These are phyloP conservation scores for Strix uralensis DNA, from an alignment of 2,113 vertebrate species.

Conservation along the genomic window DNA sequence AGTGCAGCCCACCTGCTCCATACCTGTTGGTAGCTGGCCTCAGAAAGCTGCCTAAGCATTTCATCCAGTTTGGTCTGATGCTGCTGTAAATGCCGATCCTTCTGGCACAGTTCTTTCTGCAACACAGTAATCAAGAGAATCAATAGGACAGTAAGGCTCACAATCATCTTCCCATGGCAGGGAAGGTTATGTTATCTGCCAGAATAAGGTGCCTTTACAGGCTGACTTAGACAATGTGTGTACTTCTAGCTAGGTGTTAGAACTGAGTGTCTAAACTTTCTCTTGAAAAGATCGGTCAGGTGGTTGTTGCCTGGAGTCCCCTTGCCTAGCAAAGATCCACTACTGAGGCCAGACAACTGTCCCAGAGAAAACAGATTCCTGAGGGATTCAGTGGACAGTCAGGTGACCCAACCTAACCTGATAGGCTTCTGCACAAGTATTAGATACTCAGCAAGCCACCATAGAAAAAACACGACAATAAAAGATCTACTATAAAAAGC, in stretches of 20 bases:
- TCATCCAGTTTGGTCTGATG: constrained; percentile 90
- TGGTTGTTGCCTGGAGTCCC: background rate
- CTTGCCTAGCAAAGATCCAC: background rate
- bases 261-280: background rate
- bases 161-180: background rate
- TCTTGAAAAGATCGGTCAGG: background rate
- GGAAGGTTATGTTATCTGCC: background rate
- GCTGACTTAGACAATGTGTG: background rate
- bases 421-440: background rate
- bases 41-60: constrained; percentile 80
- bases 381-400: background rate
- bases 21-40: constrained; percentile 88
- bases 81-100: constrained; percentile 89
- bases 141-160: background rate
- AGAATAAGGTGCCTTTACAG: background rate
- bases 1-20: background rate
- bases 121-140: background rate
- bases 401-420: background rate
- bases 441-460: background rate
- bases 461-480: background rate
- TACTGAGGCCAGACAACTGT: background rate
- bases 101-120: constrained; percentile 92
- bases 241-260: background rate
- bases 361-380: background rate
- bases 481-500: background rate